Percentiles rank a stretch among this genome's conserved stretches.
Conservation (phyloP, 2,797 vertebrate species). For the Poeciliopsis paucimaculata region DNA sequence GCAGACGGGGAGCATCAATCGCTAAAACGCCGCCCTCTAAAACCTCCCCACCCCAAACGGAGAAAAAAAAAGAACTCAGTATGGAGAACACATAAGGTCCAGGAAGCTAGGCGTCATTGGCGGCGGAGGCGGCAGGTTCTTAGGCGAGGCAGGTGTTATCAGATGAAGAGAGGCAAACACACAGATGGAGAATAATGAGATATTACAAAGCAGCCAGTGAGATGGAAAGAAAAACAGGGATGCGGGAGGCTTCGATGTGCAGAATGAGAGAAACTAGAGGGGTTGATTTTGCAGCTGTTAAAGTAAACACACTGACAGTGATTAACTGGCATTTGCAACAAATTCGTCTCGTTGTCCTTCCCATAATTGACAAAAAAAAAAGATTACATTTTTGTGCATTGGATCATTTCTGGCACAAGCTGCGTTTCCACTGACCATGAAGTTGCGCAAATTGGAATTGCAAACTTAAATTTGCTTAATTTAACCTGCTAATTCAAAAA, state of each 20-base stretch:
- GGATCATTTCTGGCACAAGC: not conserved
- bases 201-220: slow-evolving; percentile 37
- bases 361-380: not conserved
- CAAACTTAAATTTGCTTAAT: too few relatives aligned
- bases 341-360: not conserved
- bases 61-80: slow-evolving; percentile 10
- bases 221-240: slow-evolving; percentile 34
- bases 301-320: slow-evolving; percentile 1
- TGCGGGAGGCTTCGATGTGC: slow-evolving; percentile 2
- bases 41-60: not conserved
- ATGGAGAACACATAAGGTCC: slow-evolving; percentile 13
- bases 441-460: too few relatives aligned
- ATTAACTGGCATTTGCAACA: slow-evolving; percentile 6
- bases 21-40: not conserved
- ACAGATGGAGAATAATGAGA: slow-evolving; percentile 58
- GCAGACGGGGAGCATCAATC: slow-evolving; percentile 38
- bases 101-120: slow-evolving; percentile 10
- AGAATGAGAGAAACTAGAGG: slow-evolving; percentile 13
- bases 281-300: slow-evolving; percentile 19
- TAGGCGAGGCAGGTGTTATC: slow-evolving; percentile 48
- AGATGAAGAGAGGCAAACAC: slow-evolving; percentile 35
- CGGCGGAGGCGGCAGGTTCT: slow-evolving; percentile 22
- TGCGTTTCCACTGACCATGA: too few relatives aligned
- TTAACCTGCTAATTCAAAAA: too few relatives aligned
- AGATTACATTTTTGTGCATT: too few relatives aligned